A percentile compares a stretch with the other conserved stretches of the same genome.
These are phyloP conservation scores for Neuroterus valhalla DNA, from an alignment of 1,140 invertebrate species.

Conservation along the genomic window DNA sequence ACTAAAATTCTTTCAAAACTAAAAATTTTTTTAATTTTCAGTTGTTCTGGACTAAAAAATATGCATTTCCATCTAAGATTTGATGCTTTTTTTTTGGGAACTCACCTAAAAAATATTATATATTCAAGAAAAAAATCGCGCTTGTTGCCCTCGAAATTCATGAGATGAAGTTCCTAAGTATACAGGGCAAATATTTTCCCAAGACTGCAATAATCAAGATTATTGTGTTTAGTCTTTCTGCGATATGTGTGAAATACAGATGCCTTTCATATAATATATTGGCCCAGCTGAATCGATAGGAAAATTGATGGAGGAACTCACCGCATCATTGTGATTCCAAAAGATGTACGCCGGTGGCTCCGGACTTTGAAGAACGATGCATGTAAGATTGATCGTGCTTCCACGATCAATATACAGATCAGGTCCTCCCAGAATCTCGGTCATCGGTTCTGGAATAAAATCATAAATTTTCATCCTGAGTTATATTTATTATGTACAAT, in stretches of 20 bases:
- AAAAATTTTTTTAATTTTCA: too few species aligned
- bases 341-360: constrained; percentile 94
- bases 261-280: neutral
- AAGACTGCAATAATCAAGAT: too few species aligned
- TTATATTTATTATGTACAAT: constrained; percentile 3
- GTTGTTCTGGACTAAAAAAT: too few species aligned
- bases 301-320: constrained; percentile 73
- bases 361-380: constrained; percentile 90
- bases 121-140: too few species aligned
- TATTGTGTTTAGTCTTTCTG: too few species aligned
- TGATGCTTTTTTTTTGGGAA: too few species aligned
- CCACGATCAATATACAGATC: constrained; percentile 93
- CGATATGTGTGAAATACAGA: neutral
- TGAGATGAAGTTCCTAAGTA: too few species aligned
- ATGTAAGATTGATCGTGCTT: constrained; percentile 95
- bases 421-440: constrained; percentile 90
- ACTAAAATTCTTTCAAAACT: too few species aligned
- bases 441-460: constrained; percentile 86
- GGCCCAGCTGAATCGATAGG: neutral
- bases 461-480: constrained; percentile 34
- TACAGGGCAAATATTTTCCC: too few species aligned
- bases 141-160: too few species aligned
- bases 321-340: constrained; percentile 93
- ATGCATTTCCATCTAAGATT: too few species aligned
- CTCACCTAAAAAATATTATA: too few species aligned